Evolutionary conservation across 2,113 vertebrate genomes (phyloP).

Genomic region (Eira barbara): DNA sequence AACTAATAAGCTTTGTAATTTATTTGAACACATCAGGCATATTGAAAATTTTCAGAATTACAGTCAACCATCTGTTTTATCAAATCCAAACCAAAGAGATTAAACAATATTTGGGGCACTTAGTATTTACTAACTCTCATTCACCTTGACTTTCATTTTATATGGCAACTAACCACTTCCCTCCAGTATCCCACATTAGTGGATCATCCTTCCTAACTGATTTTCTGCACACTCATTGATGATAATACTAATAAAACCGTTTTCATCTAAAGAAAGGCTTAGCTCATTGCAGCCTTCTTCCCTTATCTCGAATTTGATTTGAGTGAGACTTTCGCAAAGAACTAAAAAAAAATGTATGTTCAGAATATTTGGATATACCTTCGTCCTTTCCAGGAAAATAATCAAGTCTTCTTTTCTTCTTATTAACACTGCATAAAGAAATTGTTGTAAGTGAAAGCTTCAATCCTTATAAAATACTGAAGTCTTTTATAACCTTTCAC

Average conservation of each 20-base stretch:
- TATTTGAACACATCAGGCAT: conserved; percentile 32
- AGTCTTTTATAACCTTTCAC: neutral
- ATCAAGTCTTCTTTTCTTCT: neutral
- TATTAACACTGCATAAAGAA: neutral
- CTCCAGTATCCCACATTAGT: neutral
- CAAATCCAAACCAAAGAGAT: conserved; percentile 61
- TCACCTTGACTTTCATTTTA: neutral
- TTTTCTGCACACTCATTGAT: neutral
- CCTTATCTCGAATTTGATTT: neutral
- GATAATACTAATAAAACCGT: neutral
- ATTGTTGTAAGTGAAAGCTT: neutral
- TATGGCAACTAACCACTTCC: neutral
- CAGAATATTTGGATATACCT: neutral
- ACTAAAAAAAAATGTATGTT: neutral
- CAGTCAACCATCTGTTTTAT: neutral
- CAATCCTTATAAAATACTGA: neutral
- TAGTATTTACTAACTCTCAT: conserved; percentile 24
- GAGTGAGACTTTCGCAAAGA: conserved; percentile 44
- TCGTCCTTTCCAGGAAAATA: neutral
- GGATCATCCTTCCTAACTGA: neutral
- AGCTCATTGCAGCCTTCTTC: neutral
- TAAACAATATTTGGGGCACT: neutral
- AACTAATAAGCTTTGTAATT: neutral
- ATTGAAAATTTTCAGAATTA: conserved; percentile 27
- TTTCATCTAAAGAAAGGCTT: conserved; percentile 36